Evolutionary conservation across 1,140 invertebrate species (phyloP).

Genomic region (Drosophila orosa): DNA sequence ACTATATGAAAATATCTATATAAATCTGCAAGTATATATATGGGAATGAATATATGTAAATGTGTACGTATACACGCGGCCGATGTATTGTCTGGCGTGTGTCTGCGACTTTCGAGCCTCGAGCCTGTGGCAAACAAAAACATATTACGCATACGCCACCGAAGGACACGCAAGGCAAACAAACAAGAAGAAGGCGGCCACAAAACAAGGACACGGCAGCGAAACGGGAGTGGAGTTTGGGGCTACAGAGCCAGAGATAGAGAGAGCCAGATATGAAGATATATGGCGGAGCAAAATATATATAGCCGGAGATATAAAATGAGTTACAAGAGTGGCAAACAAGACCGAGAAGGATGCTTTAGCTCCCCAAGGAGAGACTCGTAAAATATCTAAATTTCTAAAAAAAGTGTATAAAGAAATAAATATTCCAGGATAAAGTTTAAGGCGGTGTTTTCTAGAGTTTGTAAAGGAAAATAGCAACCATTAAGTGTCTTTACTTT

Average conservation of each 20-base stretch:
- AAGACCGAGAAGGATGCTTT: neutral
- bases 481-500: neutral
- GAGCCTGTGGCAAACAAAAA: constrained; percentile 59
- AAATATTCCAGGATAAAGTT: constrained; percentile 11
- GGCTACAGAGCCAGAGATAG: constrained; percentile 4
- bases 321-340: constrained; percentile 7
- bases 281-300: constrained; percentile 31
- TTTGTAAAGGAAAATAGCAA: neutral
- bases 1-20: constrained; percentile 22
- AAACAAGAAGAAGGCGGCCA: constrained; percentile 47
- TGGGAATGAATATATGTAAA: neutral
- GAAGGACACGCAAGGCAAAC: constrained; percentile 56
- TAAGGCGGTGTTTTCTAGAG: neutral
- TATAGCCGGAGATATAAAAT: constrained; percentile 26
- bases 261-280: constrained; percentile 30
- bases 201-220: constrained; percentile 41
- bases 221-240: neutral
- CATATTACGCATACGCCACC: constrained; percentile 66
- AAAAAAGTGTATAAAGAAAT: constrained; percentile 8
- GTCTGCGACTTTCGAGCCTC: constrained; percentile 27
- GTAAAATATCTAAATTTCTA: constrained; percentile 8
- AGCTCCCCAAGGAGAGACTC: neutral
- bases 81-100: constrained; percentile 52
- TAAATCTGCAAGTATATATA: constrained; percentile 17
- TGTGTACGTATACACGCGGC: constrained; percentile 23